Evolutionary conservation across 1,140 invertebrate genomes (phyloP), one percentile per base, ranked within the genome.

Genomic region (Lanistes nyassanus): DNA sequence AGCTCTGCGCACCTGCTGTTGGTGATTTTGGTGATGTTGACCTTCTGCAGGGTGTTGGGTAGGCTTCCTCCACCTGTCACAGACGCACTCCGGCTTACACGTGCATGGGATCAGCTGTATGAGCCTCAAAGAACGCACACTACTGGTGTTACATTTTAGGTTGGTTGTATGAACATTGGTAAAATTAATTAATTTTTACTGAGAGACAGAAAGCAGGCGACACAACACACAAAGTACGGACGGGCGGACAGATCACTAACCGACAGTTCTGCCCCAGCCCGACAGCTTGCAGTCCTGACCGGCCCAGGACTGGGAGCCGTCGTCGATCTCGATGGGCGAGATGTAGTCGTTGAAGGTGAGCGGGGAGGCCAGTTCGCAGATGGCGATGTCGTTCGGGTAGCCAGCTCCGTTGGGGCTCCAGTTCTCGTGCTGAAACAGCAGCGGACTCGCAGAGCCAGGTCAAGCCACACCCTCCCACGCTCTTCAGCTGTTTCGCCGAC

Each of bases 11-110:
- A 82, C 26, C 78, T 76, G 1, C 21, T 11, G 72, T 82, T 81
- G 39, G 79, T 47, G 51, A 80, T 79, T 47, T 74, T 76, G 11
- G 62, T 51, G 64, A 82, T 81, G 42, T 67, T 69, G 0, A 75
- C 79, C 21, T 80, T 64, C 67, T 76, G 65, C 29, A 82, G 56
- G 2, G 42, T 42, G 56, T 76, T 72, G 37, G 81, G 62, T 0
- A 72, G 29, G 19, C 51, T 56, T 29, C 74, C 67, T 6, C 26
- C n/a, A 16, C 69, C 69, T 71, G 36, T 47, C 42, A 47, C 2
- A 47, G 9, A 47, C 9, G 42, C 9, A 2, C 42, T 16, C 42
- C 2, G 5, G 9, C 19, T 47, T 47, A 47, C 42, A 47, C 42
- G n/a, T n/a, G n/a, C n/a, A 47, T 47, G 0, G 19, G 2, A 6